These are phyloP conservation scores for Piscicola geometra DNA, from an alignment of 2,888 invertebrate genomes.

Conservation along the genomic window DNA sequence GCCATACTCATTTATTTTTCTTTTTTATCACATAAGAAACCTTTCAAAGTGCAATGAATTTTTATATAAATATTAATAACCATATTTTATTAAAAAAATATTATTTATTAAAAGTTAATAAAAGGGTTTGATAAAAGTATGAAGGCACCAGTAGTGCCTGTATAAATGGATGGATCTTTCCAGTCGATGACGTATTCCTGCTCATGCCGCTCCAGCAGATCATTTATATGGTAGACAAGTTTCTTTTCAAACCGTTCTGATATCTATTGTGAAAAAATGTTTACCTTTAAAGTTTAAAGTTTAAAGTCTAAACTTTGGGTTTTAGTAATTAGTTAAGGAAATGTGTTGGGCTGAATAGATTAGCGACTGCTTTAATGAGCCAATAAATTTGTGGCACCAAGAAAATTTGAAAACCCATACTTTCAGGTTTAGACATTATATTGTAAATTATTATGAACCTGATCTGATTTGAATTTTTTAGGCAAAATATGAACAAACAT, in stretches of 20 bases:
- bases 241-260: neutral
- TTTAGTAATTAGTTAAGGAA: neutral
- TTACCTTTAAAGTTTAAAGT: no score
- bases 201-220: conserved; percentile 12
- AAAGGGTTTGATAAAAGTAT: neutral
- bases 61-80: neutral
- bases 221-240: neutral
- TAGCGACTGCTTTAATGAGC: no score
- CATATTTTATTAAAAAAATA: neutral
- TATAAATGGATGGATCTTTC: conserved; percentile 68
- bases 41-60: neutral
- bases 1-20: no score
- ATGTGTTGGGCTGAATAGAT: no score
- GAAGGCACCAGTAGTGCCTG: conserved; percentile 64
- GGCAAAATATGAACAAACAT: no score
- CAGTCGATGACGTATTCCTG: conserved; percentile 42
- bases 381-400: no score
- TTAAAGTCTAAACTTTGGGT: neutral
- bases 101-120: neutral
- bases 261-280: neutral
- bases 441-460: no score
- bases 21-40: neutral
- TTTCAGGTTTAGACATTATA: no score
- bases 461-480: no score
- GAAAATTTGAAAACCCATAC: no score